Evolutionary conservation across 2,797 vertebrate species (phyloP), one percentile per base, ranked within the genome.

Genomic region (Sebastiscus tertius): DNA sequence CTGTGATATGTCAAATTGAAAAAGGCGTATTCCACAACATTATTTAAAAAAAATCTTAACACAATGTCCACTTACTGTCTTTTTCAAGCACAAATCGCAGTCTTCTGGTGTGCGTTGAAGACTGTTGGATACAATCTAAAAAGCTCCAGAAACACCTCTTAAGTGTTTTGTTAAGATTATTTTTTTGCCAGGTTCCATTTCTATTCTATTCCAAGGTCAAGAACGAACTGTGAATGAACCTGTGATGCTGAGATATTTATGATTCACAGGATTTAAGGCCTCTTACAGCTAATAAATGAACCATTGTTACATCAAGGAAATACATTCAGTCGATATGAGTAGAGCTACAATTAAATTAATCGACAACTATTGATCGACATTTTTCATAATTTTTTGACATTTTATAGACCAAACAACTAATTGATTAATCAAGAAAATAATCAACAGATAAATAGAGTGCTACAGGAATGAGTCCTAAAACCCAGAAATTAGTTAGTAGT

Each of bases 281-380:
- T 8, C 22, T 24, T 22, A 26, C 1, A 34, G 1, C n/a, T 27
- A 13, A 13, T 22, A 36, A 59, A 59, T 22, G 46, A 5, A 27
- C 7, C 12, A 6, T 42, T 46, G 13, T 42, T 27, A 56, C 33
- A 34, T 16, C 0, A 1, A 63, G 22, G 6, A 22, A 18, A 18
- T 18, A 12, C 20, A 61, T 4, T 54, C 14, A 56, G 33, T 31
- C 55, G 9, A 29, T 46, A 18, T 22, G 29, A 36, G 8, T 20
- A 49, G 16, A 20, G 42, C 16, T 49, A 49, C 1, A 49, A 49
- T 49, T 49, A 18, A 49, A 49, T 49, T 20, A 49, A 49, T 49
- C 16, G 7, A 0, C 16, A 49, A 18, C 16, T 0, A 20, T 16
- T 42, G 39, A 42, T 42, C 13, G 5, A 16, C 39, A 42, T 42